These are phyloP conservation scores for Plodia interpunctella DNA, from an alignment of 1,140 invertebrate species.

Conservation along the genomic window DNA sequence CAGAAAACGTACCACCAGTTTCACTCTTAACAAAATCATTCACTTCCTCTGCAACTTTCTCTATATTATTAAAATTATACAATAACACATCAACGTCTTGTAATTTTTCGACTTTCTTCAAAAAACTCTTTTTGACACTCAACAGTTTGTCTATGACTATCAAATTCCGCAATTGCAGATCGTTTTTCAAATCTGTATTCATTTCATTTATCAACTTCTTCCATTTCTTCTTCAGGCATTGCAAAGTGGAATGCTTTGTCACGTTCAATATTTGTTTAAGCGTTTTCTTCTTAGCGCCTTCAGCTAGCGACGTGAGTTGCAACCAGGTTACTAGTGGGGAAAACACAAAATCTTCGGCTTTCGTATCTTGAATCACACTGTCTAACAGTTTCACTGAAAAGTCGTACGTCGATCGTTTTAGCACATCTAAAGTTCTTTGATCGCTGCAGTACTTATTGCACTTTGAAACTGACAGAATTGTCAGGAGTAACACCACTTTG, in stretches of 20 bases:
- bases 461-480: not conserved
- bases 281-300: conserved; percentile 63
- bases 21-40: conserved; percentile 36
- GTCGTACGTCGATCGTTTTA: conserved; percentile 47
- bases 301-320: conserved; percentile 61
- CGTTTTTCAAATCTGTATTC: conserved; percentile 28
- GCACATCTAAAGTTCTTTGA: conserved; percentile 23
- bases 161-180: conserved; percentile 35
- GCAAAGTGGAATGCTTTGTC: conserved; percentile 49
- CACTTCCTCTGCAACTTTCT: conserved; percentile 27
- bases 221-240: conserved; percentile 45
- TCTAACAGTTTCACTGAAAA: conserved; percentile 51
- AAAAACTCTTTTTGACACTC: conserved; percentile 38
- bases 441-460: conserved; percentile 25
- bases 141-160: conserved; percentile 45
- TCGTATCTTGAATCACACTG: conserved; percentile 39
- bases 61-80: conserved; percentile 36
- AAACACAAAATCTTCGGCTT: conserved; percentile 53
- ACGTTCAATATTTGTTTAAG: conserved; percentile 57
- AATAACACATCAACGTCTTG: conserved; percentile 37
- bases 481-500: not conserved
- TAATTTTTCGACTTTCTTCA: conserved; percentile 27
- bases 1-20: conserved; percentile 32
- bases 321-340: conserved; percentile 74
- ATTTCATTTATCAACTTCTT: conserved; percentile 37